Evolutionary conservation across 2,888 invertebrate species (phyloP), one percentile per base, ranked within the genome.

Genomic region (Rhingia rostrata): DNA sequence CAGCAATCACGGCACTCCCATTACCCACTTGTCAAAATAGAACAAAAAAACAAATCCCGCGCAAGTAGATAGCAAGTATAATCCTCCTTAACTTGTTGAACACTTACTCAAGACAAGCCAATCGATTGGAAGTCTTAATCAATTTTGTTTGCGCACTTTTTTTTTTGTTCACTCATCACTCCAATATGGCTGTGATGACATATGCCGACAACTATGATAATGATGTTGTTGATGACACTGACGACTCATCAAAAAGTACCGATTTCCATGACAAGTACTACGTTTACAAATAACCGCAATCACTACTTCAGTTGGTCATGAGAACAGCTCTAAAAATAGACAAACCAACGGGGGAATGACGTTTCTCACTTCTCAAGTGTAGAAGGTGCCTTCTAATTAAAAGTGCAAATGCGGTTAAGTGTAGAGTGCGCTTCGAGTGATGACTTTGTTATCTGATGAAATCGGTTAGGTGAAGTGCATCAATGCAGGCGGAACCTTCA

Each of bases 261-360:
- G 61, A 61, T 43, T 53, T 6, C 45, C 53, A 61, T 54, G 45
- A 53, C 61, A 61, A 53, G 12, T 35, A 51, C 49, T 30, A 10
- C 22, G 22, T 32, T 53, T 43, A 49, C n/a, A 45, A 72, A 53
- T 12, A 60, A 60, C 49, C 60, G 41, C 72, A 72, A 53, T 53
- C 37, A 30, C n/a, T 32, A 64, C 51, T 32, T 4, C 30, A 10
- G 47, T 10, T 35, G 6, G 14, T 32, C 12, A 56, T 79, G 72
- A 72, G 64, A 60, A 43, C 72, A 79, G 64, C 37, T 51, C 72
- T 79, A 60, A 79, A 79, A 72, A 79, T 79, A 79, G 64, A 64
- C 33, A 37, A 45, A 43, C 12, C 4, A 39, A 45, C 6, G 6
- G 43, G 43, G 30, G 35, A 53, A 60, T 60, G 35, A 60, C 64